Base-by-base conservation (phyloP, 2,888 invertebrate species). In the Drosophila longiperda region DNA sequence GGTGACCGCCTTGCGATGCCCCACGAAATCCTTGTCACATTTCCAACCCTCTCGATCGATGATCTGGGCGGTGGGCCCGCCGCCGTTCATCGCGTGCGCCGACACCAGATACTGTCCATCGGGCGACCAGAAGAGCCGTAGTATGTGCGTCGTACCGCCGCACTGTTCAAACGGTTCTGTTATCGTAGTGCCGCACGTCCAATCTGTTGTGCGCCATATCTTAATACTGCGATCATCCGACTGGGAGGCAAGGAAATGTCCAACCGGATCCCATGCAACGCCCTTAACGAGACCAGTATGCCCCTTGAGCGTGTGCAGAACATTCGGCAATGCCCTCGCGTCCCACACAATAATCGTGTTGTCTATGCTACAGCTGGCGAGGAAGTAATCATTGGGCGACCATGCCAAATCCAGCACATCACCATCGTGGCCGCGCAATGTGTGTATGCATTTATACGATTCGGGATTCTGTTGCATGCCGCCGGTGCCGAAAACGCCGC, bases 321-420 rank as follows among this genome's bases (percentile, higher is more conserved):
- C 96, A 83, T 96, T 95, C 0, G 96, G 98, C 91, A 99, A 96
- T 83, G 98, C 97, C 58, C 96, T 96, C 0, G 97, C 97, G 92
- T 99, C 98, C 99, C 99, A 99, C 50, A 99, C 96, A 54, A 99
- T 98, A n/a, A 99, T 96, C 1, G 97, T 97, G 92, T 99, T 99
- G 93, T 99, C 99, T 0, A 99, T 97, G 82, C 99, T 99, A 87
- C 98, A 98, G 58, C 99, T 98, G 9, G 99, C 99, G 60, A 99
- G 93, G 96, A 97, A 99, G 32, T 96, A 95, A 93, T 98, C 99
- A 80, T 97, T 95, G 0, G 98, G 98, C 0, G 99, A 99, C 99
- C 99, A 99, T 0, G 99, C 97, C 40, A 99, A 94, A 93, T 99
- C 99, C 17, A 99, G 93, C 1, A 99, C 97, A 94, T 99, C 99